Base-by-base conservation (phyloP, 2,888 invertebrate genomes). In the Ommatoiulus sabulosus region DNA sequence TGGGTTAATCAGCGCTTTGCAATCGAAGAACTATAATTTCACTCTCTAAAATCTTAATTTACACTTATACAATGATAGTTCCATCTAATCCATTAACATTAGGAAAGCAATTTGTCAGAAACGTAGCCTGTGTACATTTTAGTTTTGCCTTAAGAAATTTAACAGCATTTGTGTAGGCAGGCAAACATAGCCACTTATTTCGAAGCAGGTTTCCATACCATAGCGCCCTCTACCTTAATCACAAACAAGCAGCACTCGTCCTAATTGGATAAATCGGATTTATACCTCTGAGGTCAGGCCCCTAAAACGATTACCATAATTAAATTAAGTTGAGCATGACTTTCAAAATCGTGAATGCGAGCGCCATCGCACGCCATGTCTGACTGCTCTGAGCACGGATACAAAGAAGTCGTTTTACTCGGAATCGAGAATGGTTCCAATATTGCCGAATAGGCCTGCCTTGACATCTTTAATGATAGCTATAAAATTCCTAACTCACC, bases 271-370 rank as follows among this genome's bases (percentile, higher is more conserved):
- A 80, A 80, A 35, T 80, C 80, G 35, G 12, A 43, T 80, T 12
- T 80, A 24, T 4, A 35, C 35, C 10, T 72, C 12, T 7, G 80
- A 80, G 80, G 80, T 80, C 24, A 80, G 80, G 35, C 24, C 80
- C 80, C 80, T 80, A 80, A 43, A 80, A 43, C 80, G 35, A 80
- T 80, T 80, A 80, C 35, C 80, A 24, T 80, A 43, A 80, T 80
- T 80, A 80, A 80, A 80, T 80, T 80, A 80, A 80, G 80, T 24
- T 80, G 80, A 80, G 80, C 80, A 80, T 80, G 80, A 80, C 80
- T 80, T 80, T 80, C 35, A 80, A 80, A 72, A 72, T 72, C 80
- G 15, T 35, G 63, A 17, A n/a, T 63, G 35, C 35, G 35, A 35
- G 35, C 35, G 35, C 35, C 35, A 35, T 35, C 35, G 35, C 35